Evolutionary conservation across 30 jellyfish, hydroid and myxozoan genomes (phyloP), one percentile per base, ranked within the genome.

Genomic region (Turritopsis rubra): DNA sequence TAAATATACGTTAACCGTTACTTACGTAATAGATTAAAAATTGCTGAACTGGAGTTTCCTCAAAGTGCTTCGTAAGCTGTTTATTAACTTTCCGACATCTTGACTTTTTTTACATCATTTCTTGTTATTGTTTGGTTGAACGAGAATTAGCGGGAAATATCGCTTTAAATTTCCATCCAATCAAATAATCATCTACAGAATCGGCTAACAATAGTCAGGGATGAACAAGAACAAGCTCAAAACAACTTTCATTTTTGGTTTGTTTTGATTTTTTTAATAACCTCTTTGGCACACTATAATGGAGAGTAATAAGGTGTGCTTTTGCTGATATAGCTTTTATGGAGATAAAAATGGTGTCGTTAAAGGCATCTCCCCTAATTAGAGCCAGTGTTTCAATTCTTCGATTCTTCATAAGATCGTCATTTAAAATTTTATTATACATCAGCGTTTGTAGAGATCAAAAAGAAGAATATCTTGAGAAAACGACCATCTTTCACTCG

Each of bases 61-160:
- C 13, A 41, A 41, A 3, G 13, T 13, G 60, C 60, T 3, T 41
- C 60, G 60, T 41, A 3, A 41, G 60, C 60, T 41, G 5, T 41
- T 41, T 41, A 13, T 3, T 41, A 41, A 41, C 60, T 41, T 41
- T 41, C 60, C 5, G 60, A 41, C 60, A 41, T 13, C 60, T 41
- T 41, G 13, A 41, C 60, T 41, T 41, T 41, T 13, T 41, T 41
- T 3, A 41, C 60, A 41, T 41, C 13, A n/a, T 41, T 41, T 41
- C 60, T 41, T 41, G 60, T 41, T 41, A 41, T 41, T 41, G 60
- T 3, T n/a, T 19, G 77, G 30, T 7, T n/a, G 16, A 68, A 9
- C 77, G 77, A 68, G 77, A n/a, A n/a, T 27, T 68, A 23, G 77
- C 77, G 77, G 77, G 77, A 68, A n/a, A 68, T 68, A 22, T 68